Evolutionary conservation across 1,140 invertebrate species (phyloP).

Genomic region (Aphaenogaster floridana): DNA sequence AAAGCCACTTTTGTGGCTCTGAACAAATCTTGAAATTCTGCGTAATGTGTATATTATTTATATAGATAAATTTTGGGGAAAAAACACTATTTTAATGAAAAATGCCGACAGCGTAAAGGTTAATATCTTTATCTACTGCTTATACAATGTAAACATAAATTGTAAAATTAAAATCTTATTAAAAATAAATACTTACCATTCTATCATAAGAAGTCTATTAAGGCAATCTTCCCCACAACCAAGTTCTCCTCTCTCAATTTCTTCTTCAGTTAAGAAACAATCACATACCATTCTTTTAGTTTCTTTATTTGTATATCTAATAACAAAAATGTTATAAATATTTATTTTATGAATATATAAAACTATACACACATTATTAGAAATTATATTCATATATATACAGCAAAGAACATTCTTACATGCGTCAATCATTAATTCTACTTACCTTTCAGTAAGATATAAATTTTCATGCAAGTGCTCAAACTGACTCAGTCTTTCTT

Average conservation of each 20-base stretch:
- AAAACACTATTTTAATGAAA: too few relatives aligned
- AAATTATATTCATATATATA: conserved; percentile 24
- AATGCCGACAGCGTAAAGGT: too few relatives aligned
- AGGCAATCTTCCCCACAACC: conserved; percentile 98
- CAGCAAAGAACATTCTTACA: conserved; percentile 16
- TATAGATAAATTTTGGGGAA: too few relatives aligned
- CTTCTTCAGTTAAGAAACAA: conserved; percentile 96
- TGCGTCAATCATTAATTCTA: not conserved
- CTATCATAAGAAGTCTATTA: conserved; percentile 98
- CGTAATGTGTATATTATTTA: too few relatives aligned
- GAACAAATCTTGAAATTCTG: too few relatives aligned
- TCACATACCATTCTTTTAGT: conserved; percentile 98
- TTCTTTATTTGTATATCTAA: conserved; percentile 93
- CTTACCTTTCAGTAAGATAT: conserved; percentile 92
- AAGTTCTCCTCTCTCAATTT: conserved; percentile 93
- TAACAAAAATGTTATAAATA: conserved; percentile 68
- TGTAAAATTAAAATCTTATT: conserved; percentile 51
- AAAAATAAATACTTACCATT: conserved; percentile 91
- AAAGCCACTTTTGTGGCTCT: too few relatives aligned
- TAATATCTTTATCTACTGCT: not conserved
- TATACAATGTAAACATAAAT: conserved; percentile 12
- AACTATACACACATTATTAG: not conserved
- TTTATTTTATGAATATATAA: conserved; percentile 21
- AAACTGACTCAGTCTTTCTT: conserved; percentile 92
- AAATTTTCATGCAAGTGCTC: conserved; percentile 94